Base-by-base conservation (phyloP, 2,113 vertebrate genomes). In the Fulmarus glacialis region DNA sequence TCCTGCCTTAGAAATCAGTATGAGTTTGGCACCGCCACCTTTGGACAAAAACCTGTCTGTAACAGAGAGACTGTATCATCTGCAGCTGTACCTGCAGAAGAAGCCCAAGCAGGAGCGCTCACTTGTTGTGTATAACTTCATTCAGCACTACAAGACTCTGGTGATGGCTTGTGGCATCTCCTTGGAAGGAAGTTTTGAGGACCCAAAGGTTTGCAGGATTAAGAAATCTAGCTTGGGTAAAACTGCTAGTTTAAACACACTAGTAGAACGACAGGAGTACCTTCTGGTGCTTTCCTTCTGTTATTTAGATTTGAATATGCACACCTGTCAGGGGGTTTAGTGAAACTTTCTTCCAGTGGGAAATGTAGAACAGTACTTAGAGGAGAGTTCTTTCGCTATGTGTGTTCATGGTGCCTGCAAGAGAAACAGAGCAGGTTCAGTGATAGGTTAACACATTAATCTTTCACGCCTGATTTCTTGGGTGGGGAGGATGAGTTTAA, bases 1-100 rank as follows among this genome's bases (percentile, higher is more conserved):
- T 95, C 56, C 81, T 85, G 38, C 68, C 63, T 88, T 81, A 99
- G 99, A 99, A 95, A 97, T 99, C 92, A 99, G 98, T 97, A 93
- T 98, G 91, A 99, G 99, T 98, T 98, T 99, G 98, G 99, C 98
- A 63, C 99, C 99, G 6, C 99, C 99, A 40, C 98, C 99, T 48
- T 96, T 99, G 97, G 99, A 99, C 97, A 97, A 98, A 91, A 97
- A 95, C 71, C 95, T 99, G 8, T 63, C 98, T 58, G 98, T 99
- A 68, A 97, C 93, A 52, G 98, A 99, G 56, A 98, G 99, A 94
- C 92, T 99, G 64, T 47, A 87, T 71, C 96, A 98, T 32, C 97
- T 99, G 96, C 99, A 97, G 52, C 93, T 93, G 50, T 98, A 98
- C 88, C 97, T 99, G 90, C 97, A 98, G 93, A 95, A 96, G 60